Evolutionary conservation across 2,888 invertebrate species (phyloP).

Genomic region (Ptilodon capucinus): DNA sequence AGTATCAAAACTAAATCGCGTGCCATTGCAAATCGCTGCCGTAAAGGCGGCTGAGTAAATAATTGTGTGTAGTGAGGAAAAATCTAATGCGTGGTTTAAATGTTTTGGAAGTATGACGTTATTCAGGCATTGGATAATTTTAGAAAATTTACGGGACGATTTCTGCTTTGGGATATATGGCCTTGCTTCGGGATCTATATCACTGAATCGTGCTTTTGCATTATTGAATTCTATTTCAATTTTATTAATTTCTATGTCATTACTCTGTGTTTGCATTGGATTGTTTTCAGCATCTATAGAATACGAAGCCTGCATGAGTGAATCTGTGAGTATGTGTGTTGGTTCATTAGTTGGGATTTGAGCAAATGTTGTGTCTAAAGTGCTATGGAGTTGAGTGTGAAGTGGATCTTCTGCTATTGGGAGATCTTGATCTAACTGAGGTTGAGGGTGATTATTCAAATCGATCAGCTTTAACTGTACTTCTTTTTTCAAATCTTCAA

Average conservation of each 20-base stretch:
- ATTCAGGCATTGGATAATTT: background rate
- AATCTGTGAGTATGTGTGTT: no score
- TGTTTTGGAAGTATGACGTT: background rate
- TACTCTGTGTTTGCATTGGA: no score
- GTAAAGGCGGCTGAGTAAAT: background rate
- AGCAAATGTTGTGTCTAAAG: no score
- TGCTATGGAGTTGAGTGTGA: no score
- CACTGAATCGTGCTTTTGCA: background rate
- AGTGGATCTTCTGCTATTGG: no score
- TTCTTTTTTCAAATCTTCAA: background rate
- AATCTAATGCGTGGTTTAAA: background rate
- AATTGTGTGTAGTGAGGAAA: background rate
- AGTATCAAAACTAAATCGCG: background rate
- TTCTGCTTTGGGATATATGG: background rate
- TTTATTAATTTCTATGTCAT: no score
- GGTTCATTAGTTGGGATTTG: no score
- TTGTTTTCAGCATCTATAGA: no score
- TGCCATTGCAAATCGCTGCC: background rate
- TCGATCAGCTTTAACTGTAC: background rate
- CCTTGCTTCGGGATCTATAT: background rate
- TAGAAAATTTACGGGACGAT: background rate
- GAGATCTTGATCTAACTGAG: no score
- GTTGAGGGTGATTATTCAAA: no score
- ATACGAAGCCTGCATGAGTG: no score
- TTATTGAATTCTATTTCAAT: background rate